Evolutionary conservation across 2,113 vertebrate genomes (phyloP).

Genomic region (Enhydra lutris): DNA sequence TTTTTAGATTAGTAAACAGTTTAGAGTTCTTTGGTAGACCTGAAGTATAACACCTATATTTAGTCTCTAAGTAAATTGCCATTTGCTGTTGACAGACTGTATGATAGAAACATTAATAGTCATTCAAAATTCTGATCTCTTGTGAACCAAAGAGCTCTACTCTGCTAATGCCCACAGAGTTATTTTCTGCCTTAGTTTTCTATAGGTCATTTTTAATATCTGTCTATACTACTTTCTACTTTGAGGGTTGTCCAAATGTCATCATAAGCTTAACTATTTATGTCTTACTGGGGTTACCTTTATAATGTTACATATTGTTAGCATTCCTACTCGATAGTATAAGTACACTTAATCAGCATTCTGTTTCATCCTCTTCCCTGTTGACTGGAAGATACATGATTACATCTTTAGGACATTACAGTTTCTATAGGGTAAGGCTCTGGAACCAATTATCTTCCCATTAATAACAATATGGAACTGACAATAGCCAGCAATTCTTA

Average conservation of each 20-base stretch:
- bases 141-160: background rate
- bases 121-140: background rate
- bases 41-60: conserved; percentile 1
- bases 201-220: background rate
- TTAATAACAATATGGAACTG: background rate
- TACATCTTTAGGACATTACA: background rate
- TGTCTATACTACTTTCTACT: background rate
- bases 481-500: background rate
- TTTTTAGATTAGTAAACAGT: background rate
- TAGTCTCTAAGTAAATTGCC: background rate
- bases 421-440: background rate
- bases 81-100: background rate
- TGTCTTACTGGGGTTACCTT: background rate
- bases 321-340: background rate
- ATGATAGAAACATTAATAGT: background rate
- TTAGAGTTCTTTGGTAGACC: conserved; percentile 2
- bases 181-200: conserved; percentile 41
- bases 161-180: background rate
- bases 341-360: conserved; percentile 16
- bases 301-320: conserved; percentile 1
- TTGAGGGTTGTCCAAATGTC: background rate
- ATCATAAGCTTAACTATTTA: conserved; percentile 6
- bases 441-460: conserved; percentile 24
- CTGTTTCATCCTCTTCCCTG: conserved; percentile 23
- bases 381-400: conserved; percentile 22